Evolutionary conservation across 2,113 vertebrate genomes (phyloP).

Genomic region (Pterocles gutturalis): DNA sequence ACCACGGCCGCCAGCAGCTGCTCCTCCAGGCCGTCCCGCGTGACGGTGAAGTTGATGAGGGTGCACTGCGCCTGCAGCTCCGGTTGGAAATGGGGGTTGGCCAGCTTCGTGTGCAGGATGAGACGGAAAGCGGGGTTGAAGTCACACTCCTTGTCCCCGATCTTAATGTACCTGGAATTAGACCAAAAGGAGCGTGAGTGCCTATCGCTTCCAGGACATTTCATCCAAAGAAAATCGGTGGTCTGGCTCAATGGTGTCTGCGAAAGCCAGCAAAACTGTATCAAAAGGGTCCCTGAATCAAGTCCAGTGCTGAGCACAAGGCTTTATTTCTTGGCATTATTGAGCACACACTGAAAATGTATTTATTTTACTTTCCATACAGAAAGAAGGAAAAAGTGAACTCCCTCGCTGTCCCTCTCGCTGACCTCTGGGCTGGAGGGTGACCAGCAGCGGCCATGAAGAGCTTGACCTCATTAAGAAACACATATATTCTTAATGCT

Average conservation of each 20-base stretch:
- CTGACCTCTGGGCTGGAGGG: background rate
- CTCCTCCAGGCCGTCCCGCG: slow-evolving; percentile 90
- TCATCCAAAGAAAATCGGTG: background rate
- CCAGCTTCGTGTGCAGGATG: slow-evolving; percentile 94
- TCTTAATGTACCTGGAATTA: slow-evolving; percentile 86
- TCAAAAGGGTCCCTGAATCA: background rate
- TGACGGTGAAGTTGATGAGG: slow-evolving; percentile 94
- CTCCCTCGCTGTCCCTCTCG: background rate
- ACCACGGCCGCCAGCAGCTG: slow-evolving; percentile 93
- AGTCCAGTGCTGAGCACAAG: accelerated
- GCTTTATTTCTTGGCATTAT: background rate
- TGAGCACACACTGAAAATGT: background rate
- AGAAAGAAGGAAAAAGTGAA: background rate
- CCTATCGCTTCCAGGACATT: background rate
- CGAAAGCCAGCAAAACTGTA: background rate
- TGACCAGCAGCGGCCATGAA: background rate
- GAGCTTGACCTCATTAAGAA: background rate
- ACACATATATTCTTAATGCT: background rate
- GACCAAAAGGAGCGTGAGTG: background rate
- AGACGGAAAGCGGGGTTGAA: slow-evolving; percentile 89
- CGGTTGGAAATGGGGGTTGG: slow-evolving; percentile 93
- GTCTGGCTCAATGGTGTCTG: background rate
- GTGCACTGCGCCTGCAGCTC: slow-evolving; percentile 98
- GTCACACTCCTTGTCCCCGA: slow-evolving; percentile 95
- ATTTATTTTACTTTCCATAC: background rate